Evolutionary conservation across 2,797 vertebrate genomes (phyloP).

Genomic region (Acrocephalus scirpaceus): DNA sequence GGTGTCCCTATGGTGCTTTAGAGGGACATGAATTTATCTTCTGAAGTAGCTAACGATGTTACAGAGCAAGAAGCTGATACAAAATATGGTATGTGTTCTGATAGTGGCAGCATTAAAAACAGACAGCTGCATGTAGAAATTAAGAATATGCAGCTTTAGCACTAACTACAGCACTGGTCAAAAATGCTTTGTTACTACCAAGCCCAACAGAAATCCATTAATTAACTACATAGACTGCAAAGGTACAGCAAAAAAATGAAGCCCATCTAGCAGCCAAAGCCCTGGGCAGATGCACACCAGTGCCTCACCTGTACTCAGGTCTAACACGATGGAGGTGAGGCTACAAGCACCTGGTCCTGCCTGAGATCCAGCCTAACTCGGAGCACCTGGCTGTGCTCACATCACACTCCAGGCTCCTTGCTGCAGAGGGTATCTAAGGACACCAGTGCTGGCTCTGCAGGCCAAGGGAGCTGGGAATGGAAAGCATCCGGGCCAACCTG

Average conservation of each 20-base stretch:
- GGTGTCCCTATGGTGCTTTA: neutral
- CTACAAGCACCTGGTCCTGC: neutral
- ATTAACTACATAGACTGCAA: neutral
- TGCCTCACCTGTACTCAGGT: neutral
- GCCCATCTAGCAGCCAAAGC: neutral
- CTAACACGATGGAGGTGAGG: accelerated
- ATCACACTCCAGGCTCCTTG: neutral
- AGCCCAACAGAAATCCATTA: neutral
- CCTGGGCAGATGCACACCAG: neutral
- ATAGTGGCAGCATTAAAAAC: neutral
- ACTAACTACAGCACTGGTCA: neutral
- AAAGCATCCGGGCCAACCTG: neutral
- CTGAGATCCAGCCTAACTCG: accelerated
- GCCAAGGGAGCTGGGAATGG: neutral
- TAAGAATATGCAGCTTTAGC: neutral
- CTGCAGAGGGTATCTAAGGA: neutral
- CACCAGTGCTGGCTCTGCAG: neutral
- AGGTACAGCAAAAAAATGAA: neutral
- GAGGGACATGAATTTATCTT: neutral
- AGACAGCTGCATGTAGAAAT: neutral
- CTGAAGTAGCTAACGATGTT: neutral
- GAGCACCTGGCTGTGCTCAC: accelerated
- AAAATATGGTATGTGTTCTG: neutral
- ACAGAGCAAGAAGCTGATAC: neutral
- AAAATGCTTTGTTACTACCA: neutral